These are phyloP conservation scores for Diadumene lineata DNA, from an alignment of 92 coral and sea anemone species.

Conservation along the genomic window DNA sequence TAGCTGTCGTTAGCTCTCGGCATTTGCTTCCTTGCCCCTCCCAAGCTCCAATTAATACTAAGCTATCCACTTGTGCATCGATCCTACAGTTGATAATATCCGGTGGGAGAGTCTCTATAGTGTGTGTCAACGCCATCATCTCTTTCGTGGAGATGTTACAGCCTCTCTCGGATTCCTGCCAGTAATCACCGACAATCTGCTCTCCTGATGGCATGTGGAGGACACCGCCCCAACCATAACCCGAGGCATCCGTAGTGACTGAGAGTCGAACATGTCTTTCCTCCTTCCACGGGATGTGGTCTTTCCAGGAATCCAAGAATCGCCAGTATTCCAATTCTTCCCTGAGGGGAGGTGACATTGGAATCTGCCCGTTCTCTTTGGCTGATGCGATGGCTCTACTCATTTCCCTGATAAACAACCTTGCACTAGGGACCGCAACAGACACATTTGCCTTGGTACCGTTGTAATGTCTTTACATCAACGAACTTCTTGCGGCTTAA, in stretches of 20 bases:
- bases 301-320: too few relatives aligned
- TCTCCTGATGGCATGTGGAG: too few relatives aligned
- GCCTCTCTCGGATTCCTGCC: too few relatives aligned
- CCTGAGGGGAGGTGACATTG: background rate
- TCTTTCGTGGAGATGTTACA: too few relatives aligned
- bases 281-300: too few relatives aligned
- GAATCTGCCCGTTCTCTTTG: background rate
- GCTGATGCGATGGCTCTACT: background rate
- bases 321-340: too few relatives aligned
- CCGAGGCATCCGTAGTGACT: too few relatives aligned
- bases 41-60: background rate
- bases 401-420: background rate
- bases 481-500: background rate
- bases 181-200: too few relatives aligned
- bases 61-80: constrained; percentile 21
- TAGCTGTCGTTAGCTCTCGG: constrained; percentile 18
- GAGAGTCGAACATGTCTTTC: too few relatives aligned
- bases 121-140: too few relatives aligned
- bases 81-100: background rate
- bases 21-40: constrained; percentile 23
- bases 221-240: too few relatives aligned
- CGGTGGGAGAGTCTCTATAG: background rate
- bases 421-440: background rate
- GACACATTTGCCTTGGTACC: background rate
- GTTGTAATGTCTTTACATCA: background rate